A percentile compares a stretch with the other conserved stretches of the same genome.
phyloP scores from a whole-genome alignment of 2,797 vertebrate species.

The Anguilla pacifica region DNA sequence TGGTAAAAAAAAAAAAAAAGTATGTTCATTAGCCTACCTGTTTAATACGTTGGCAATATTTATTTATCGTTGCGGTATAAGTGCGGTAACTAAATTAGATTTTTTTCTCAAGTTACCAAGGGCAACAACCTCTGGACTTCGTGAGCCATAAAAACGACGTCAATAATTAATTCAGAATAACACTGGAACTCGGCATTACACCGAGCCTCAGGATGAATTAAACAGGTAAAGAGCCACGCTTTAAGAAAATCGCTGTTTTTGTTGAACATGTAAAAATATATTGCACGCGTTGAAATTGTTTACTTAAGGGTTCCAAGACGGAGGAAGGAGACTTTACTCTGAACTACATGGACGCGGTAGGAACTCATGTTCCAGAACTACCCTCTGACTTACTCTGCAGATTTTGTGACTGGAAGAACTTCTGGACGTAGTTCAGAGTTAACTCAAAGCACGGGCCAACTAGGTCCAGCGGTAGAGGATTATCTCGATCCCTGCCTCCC shows the following conservation, averaged over 20 bases:
- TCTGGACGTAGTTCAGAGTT: not conserved
- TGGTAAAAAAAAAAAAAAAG: not conserved
- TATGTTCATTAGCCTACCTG: not conserved
- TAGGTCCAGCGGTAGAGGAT: not conserved
- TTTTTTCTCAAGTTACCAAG: slow-evolving; percentile 19
- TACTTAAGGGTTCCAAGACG: slow-evolving; percentile 1
- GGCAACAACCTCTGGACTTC: slow-evolving; percentile 38
- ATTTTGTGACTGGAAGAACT: not conserved
- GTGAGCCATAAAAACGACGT: slow-evolving; percentile 32
- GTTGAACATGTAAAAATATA: not conserved
- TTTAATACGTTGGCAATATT: slow-evolving; percentile 1
- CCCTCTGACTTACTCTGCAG: slow-evolving; percentile 13
- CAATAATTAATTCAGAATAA: slow-evolving; percentile 40
- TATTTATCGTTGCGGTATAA: not conserved
- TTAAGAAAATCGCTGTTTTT: not conserved
- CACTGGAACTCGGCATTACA: not conserved
- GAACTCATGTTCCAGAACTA: not conserved
- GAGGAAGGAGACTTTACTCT: not conserved
- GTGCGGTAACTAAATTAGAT: not conserved
- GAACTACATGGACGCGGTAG: not conserved
- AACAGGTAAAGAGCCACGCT: not conserved
- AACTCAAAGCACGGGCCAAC: not conserved
- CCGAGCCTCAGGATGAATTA: not conserved
- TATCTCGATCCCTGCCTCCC: not conserved
- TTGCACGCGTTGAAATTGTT: not conserved